Evolutionary conservation across 2,113 vertebrate species (phyloP).

Genomic region (Tichodroma muraria): DNA sequence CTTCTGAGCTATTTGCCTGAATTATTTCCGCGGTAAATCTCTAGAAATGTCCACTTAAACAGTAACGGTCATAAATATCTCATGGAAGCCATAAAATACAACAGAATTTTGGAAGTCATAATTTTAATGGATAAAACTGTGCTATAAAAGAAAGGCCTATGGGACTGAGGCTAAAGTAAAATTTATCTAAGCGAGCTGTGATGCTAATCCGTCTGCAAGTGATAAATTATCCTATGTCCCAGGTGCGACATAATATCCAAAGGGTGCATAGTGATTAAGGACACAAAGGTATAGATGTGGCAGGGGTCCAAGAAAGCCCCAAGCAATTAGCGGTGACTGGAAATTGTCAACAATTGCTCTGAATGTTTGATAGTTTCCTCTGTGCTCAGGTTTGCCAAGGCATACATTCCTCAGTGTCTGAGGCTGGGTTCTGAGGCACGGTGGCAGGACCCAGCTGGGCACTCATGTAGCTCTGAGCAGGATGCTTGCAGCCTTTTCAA

Average conservation of each 20-base stretch:
- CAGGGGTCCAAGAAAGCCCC: conserved; percentile 61
- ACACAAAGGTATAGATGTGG: conserved; percentile 70
- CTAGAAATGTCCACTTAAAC: conserved; percentile 71
- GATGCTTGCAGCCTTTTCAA: neutral
- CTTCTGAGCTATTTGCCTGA: conserved; percentile 59
- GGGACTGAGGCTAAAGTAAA: conserved; percentile 68
- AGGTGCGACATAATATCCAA: conserved; percentile 70
- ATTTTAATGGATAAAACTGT: conserved; percentile 78
- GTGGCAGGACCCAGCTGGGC: neutral
- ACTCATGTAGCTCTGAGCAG: neutral
- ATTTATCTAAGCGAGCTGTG: conserved; percentile 66
- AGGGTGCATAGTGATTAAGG: conserved; percentile 70
- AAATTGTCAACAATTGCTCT: conserved; percentile 70
- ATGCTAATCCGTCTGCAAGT: conserved; percentile 72
- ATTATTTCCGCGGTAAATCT: conserved; percentile 75
- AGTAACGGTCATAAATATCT: conserved; percentile 74
- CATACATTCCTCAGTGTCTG: neutral
- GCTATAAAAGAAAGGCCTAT: conserved; percentile 72
- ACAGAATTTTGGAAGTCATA: conserved; percentile 80
- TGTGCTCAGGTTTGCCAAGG: conserved; percentile 41
- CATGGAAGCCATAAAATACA: conserved; percentile 71
- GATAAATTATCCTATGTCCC: conserved; percentile 71
- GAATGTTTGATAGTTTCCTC: conserved; percentile 59
- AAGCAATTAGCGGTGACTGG: conserved; percentile 69
- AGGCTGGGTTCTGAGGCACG: neutral